These are phyloP conservation scores for Microtus montanus DNA, from an alignment of 2,113 vertebrate species.

Conservation along the genomic window DNA sequence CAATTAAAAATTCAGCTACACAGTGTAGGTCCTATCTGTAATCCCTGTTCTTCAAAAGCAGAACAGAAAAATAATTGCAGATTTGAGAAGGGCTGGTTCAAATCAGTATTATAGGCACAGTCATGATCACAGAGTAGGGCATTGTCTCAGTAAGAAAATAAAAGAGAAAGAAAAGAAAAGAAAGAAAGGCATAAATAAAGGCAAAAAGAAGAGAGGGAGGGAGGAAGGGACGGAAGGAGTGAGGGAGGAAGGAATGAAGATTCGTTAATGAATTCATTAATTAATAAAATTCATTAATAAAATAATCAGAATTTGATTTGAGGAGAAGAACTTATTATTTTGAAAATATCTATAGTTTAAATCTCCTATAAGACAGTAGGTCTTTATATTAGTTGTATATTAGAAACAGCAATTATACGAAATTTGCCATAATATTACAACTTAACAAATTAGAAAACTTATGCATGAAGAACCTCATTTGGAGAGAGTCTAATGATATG, in stretches of 20 bases:
- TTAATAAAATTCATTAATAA: neutral
- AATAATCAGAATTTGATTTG: conserved; percentile 10
- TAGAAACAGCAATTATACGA: too few relatives aligned
- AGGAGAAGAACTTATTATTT: neutral
- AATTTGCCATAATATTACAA: neutral
- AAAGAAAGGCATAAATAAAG: too few relatives aligned
- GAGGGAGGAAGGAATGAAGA: neutral
- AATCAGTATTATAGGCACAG: neutral
- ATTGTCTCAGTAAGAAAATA: neutral
- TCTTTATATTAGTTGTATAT: neutral
- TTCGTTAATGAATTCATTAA: neutral
- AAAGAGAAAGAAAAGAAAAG: too few relatives aligned
- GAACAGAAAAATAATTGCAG: neutral
- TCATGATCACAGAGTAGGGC: neutral
- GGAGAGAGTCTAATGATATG: neutral
- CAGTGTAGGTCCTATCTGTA: neutral
- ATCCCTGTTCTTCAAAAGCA: neutral
- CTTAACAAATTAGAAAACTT: neutral
- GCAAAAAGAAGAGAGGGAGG: too few relatives aligned
- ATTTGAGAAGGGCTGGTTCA: neutral
- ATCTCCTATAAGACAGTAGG: neutral
- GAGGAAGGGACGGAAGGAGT: too few relatives aligned
- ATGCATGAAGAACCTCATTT: neutral
- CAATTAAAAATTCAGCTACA: neutral
- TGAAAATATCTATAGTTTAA: neutral